phyloP scores from a whole-genome alignment of 92 coral and sea anemone species.

The Nematostella vectensis region DNA sequence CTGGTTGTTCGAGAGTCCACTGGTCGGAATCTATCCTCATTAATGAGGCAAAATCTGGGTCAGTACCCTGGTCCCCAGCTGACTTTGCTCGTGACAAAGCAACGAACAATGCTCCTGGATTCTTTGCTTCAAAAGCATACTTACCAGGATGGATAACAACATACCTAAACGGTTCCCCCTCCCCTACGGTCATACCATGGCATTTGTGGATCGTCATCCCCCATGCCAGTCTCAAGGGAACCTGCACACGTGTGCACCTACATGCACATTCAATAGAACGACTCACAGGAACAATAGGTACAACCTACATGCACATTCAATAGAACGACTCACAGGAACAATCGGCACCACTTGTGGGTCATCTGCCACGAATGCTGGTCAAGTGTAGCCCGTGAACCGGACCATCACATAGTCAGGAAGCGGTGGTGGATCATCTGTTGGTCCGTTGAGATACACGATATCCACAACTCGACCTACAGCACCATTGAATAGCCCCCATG shows the following conservation, averaged over 20 bases:
- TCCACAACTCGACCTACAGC: conserved; percentile 37
- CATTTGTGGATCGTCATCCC: conserved; percentile 5
- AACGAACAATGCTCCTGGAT: conserved; percentile 35
- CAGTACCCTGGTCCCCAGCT: neutral
- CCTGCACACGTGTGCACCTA: conserved; percentile 19
- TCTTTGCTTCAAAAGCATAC: conserved; percentile 24
- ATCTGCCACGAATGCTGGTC: conserved; percentile 22
- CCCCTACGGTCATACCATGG: conserved; percentile 31
- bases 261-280: conserved; percentile 19
- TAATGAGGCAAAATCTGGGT: conserved; percentile 42
- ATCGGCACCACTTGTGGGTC: conserved; percentile 25
- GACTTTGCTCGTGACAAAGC: conserved; percentile 29
- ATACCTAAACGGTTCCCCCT: conserved; percentile 11
- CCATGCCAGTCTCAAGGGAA: conserved; percentile 31
- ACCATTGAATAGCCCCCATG: conserved; percentile 36
- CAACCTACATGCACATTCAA: conserved; percentile 20
- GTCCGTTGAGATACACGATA: conserved; percentile 22
- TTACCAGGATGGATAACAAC: conserved; percentile 28
- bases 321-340: conserved; percentile 27
- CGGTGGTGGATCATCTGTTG: conserved; percentile 26
- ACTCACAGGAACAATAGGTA: conserved; percentile 33
- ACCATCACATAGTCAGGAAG: conserved; percentile 23
- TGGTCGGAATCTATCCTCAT: conserved; percentile 23
- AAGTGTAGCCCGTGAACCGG: conserved; percentile 24
- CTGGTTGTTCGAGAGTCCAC: conserved; percentile 29